Conservation (phyloP, 2,113 vertebrate species). For the Argyrosomus japonicus region DNA sequence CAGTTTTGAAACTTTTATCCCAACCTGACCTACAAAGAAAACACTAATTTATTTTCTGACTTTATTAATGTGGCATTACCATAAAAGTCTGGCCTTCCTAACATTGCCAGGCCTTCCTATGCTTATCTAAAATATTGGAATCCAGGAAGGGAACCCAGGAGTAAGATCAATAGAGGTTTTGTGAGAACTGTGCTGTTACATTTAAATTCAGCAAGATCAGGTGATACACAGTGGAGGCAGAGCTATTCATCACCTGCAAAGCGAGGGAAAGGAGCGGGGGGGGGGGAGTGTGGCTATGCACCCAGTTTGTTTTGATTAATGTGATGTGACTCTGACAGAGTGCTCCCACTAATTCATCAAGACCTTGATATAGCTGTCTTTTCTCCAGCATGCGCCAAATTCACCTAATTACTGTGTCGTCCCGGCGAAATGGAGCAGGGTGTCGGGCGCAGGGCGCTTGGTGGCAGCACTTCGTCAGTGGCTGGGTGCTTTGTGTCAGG, state of each 20-base stretch:
- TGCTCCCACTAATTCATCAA: conserved; percentile 87
- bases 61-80: conserved; percentile 43
- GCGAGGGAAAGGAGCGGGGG: conserved; percentile 2
- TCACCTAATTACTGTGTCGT: conserved; percentile 85
- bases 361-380: conserved; percentile 80
- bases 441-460: conserved; percentile 62
- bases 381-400: conserved; percentile 78
- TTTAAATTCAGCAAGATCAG: conserved; percentile 79
- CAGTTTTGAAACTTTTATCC: conserved; percentile 35
- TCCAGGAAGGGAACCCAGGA: conserved; percentile 39
- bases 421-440: conserved; percentile 75
- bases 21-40: conserved; percentile 60
- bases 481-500: conserved; percentile 73
- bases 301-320: conserved; percentile 87
- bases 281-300: conserved; percentile 57
- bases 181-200: conserved; percentile 68
- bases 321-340: conserved; percentile 82
- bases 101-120: conserved; percentile 33
- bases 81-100: conserved; percentile 44
- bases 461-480: conserved; percentile 70
- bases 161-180: conserved; percentile 73
- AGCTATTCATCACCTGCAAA: conserved; percentile 80
- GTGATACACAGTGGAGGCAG: conserved; percentile 66
- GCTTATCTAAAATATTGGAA: conserved; percentile 68
- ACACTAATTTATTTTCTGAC: conserved; percentile 40